Percentiles rank a stretch among this genome's conserved stretches.
Conservation (phyloP, 2,797 vertebrate genomes). For the Thripadectes ignobilis region DNA sequence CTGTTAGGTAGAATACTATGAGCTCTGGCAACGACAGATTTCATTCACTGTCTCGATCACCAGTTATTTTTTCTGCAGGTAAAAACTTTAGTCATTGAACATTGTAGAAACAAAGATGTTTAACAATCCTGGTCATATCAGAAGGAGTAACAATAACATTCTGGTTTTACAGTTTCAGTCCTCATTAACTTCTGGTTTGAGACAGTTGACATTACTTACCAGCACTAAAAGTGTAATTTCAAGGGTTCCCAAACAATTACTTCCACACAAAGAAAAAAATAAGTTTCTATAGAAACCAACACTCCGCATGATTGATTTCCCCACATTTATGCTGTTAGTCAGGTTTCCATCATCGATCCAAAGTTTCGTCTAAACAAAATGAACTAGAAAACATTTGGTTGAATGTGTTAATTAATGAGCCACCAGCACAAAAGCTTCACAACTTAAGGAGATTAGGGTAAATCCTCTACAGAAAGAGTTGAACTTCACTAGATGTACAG, state of each 20-base stretch:
- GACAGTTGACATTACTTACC: slow-evolving; percentile 38
- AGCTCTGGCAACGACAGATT: not conserved
- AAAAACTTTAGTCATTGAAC: not conserved
- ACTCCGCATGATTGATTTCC: not conserved
- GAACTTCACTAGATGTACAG: not conserved
- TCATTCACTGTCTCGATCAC: not conserved
- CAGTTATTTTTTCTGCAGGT: not conserved
- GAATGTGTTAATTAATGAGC: not conserved
- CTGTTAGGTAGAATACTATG: not conserved
- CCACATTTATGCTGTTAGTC: not conserved
- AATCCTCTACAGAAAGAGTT: not conserved
- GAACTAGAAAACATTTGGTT: not conserved
- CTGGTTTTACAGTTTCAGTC: not conserved
- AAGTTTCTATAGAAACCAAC: not conserved
- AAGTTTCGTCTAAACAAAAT: not conserved
- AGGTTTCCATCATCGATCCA: not conserved
- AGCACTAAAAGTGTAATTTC: not conserved
- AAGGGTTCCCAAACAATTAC: not conserved
- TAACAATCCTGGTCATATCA: not conserved
- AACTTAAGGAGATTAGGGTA: not conserved
- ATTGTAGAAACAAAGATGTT: not conserved
- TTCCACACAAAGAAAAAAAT: not conserved
- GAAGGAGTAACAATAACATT: not conserved
- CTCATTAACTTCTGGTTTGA: not conserved
- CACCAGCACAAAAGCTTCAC: not conserved